phyloP scores from a whole-genome alignment of 2,797 vertebrate genomes.

The Centropyge bicolor region DNA sequence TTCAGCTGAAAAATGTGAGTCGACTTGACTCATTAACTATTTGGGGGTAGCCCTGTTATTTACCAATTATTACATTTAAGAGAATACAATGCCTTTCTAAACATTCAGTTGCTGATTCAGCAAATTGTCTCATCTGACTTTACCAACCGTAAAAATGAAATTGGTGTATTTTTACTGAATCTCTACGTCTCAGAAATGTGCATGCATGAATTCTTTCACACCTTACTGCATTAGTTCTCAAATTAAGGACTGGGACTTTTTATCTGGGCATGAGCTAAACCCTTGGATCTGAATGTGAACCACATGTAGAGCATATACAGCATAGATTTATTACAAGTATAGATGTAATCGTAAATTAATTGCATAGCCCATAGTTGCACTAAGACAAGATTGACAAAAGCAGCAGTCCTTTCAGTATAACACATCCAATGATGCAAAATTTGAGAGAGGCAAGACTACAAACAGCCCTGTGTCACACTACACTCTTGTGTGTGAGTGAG shows the following conservation, averaged over 20 bases:
- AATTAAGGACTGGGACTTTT: not conserved
- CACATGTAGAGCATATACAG: not conserved
- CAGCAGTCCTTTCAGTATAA: not conserved
- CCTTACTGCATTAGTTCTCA: not conserved
- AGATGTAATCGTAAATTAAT: not conserved
- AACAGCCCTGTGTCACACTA: not conserved
- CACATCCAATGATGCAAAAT: constrained; percentile 13
- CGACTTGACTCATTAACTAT: not conserved
- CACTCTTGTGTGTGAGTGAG: not conserved
- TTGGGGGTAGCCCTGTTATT: not conserved
- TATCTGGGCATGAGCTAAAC: not conserved
- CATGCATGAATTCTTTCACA: not conserved
- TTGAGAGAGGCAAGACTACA: not conserved
- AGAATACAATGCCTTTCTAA: not conserved
- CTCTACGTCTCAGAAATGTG: not conserved
- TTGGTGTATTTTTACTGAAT: not conserved
- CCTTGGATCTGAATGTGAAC: not conserved
- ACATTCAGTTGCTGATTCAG: not conserved
- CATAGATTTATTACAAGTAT: not conserved
- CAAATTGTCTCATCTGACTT: not conserved
- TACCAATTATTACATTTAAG: not conserved
- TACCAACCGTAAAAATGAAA: not conserved
- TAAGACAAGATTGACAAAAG: not conserved
- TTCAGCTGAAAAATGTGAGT: not conserved
- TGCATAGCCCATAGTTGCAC: not conserved